These are phyloP conservation scores for Acrocephalus arundinaceus DNA, from an alignment of 2,113 vertebrate species.

Conservation along the genomic window DNA sequence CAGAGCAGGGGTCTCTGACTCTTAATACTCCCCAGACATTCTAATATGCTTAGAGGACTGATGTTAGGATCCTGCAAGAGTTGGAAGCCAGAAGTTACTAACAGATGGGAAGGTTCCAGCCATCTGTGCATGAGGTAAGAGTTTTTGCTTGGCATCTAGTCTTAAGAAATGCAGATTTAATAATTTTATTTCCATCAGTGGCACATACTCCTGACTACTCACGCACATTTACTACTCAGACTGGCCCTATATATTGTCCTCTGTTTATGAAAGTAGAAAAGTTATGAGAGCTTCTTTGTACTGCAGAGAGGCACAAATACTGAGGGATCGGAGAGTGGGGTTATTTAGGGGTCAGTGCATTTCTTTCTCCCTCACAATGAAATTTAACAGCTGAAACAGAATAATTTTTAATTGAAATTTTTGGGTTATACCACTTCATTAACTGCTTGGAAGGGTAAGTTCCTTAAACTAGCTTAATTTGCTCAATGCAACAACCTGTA, in stretches of 20 bases:
- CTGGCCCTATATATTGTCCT: not conserved
- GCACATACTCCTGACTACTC: not conserved
- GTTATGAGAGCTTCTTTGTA: not conserved
- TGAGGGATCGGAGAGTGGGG: not conserved
- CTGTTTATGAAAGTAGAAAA: not conserved
- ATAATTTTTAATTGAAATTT: not conserved
- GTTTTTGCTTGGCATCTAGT: not conserved
- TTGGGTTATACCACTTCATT: not conserved
- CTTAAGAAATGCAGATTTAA: not conserved
- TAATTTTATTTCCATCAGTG: not conserved
- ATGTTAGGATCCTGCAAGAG: not conserved
- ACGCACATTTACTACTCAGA: not conserved
- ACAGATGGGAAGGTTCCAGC: not conserved
- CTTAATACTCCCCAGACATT: not conserved
- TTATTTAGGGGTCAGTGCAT: not conserved
- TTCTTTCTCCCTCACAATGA: slow-evolving; percentile 1
- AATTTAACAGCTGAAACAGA: not conserved
- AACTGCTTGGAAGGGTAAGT: not conserved
- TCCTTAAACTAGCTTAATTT: not conserved
- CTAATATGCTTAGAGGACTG: not conserved
- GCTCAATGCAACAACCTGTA: not conserved
- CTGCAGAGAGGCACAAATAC: not conserved
- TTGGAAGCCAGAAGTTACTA: not conserved
- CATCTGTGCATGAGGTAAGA: not conserved
- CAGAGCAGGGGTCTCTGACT: not conserved